phyloP scores from a whole-genome alignment of 2,113 vertebrate genomes.

The Prunella fulvescens region DNA sequence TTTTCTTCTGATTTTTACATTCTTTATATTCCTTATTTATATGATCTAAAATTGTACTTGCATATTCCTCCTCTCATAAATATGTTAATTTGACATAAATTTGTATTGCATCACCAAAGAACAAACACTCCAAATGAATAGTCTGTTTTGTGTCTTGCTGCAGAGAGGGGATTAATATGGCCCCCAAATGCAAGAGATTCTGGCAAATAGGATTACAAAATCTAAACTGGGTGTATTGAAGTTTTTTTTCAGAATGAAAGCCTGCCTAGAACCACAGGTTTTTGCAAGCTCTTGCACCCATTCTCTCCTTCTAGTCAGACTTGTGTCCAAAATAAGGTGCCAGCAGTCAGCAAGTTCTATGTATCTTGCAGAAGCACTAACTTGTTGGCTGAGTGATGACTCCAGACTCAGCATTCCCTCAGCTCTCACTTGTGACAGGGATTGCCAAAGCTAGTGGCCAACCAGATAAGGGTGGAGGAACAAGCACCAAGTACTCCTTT shows the following conservation, averaged over 20 bases:
- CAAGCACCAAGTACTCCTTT: neutral
- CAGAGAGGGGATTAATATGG: neutral
- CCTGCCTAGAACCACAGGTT: neutral
- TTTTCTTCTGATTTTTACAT: neutral
- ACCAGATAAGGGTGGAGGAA: slow-evolving; percentile 27
- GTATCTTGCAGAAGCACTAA: slow-evolving; percentile 17
- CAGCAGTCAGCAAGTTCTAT: slow-evolving; percentile 1
- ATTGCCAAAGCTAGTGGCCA: slow-evolving; percentile 16
- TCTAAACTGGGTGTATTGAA: too few relatives aligned
- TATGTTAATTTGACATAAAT: neutral
- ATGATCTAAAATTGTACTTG: neutral
- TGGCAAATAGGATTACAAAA: neutral
- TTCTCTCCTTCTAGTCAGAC: neutral
- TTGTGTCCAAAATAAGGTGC: slow-evolving; percentile 30
- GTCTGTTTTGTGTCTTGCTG: neutral
- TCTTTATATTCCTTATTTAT: neutral
- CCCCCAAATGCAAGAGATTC: neutral
- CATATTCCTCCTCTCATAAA: neutral
- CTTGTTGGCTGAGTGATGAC: slow-evolving; percentile 56
- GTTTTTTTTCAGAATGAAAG: neutral
- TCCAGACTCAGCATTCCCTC: slow-evolving; percentile 53
- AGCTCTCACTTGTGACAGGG: slow-evolving; percentile 49
- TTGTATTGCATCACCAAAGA: neutral
- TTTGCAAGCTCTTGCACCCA: neutral
- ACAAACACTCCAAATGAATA: neutral